These are phyloP conservation scores for Bolborhynchus lineola DNA, from an alignment of 2,113 vertebrate genomes.

Conservation along the genomic window DNA sequence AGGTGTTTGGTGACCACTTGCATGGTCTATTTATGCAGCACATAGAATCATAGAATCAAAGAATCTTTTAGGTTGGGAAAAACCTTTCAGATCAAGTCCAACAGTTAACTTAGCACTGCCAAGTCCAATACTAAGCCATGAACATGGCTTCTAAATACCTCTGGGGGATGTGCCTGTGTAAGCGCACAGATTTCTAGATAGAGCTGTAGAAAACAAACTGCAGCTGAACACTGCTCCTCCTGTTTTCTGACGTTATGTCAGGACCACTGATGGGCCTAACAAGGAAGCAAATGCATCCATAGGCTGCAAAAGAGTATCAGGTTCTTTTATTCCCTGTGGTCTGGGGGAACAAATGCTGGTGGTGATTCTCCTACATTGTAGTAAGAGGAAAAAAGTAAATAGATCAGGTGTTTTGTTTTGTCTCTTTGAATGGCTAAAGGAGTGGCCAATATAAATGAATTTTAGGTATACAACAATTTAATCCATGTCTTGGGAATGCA, in stretches of 20 bases:
- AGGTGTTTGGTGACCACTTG: not conserved
- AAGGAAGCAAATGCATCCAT: not conserved
- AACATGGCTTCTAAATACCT: not conserved
- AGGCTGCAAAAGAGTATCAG: not conserved
- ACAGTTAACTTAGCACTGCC: not conserved
- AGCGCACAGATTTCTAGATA: not conserved
- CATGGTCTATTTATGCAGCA: not conserved
- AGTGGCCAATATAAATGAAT: not conserved
- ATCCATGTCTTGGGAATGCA: fast-evolving
- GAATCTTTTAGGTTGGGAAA: not conserved
- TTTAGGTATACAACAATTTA: not conserved
- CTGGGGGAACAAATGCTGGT: fast-evolving
- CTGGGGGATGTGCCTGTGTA: not conserved
- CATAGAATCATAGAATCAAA: not conserved
- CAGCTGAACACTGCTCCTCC: not conserved
- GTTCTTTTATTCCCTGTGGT: not conserved
- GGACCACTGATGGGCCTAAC: fast-evolving
- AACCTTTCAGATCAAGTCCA: not conserved
- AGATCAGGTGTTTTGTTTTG: not conserved
- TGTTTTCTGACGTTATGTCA: not conserved
- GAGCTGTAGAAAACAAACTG: not conserved
- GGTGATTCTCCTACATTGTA: not conserved
- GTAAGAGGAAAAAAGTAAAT: not conserved
- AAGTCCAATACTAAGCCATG: not conserved
- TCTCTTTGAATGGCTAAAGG: not conserved